These are phyloP conservation scores for Campoplex nolae DNA, from an alignment of 2,888 invertebrate species.

Conservation along the genomic window DNA sequence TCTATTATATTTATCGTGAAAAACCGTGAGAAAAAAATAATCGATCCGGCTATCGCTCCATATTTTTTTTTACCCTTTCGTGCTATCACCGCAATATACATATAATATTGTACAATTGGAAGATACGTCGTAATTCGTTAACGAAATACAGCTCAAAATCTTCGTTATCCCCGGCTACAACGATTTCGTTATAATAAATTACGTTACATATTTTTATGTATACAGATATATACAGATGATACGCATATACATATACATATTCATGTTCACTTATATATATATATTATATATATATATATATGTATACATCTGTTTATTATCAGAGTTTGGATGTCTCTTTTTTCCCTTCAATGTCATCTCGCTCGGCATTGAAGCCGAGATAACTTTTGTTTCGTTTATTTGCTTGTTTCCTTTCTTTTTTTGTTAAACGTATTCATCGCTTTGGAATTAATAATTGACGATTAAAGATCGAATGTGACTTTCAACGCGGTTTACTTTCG, in stretches of 20 bases:
- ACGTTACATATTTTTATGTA: slow-evolving; percentile 23
- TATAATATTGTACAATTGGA: slow-evolving; percentile 66
- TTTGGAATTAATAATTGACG: slow-evolving; percentile 64
- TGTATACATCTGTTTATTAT: slow-evolving; percentile 20
- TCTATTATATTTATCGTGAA: too few species aligned
- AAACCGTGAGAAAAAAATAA: slow-evolving; percentile 38
- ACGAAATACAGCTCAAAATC: slow-evolving; percentile 51
- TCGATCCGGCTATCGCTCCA: slow-evolving; percentile 12
- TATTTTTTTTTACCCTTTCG: slow-evolving; percentile 58
- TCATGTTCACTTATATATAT: slow-evolving; percentile 3
- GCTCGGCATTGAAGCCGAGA: slow-evolving; percentile 17
- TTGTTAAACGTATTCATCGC: slow-evolving; percentile 25
- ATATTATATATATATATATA: slow-evolving; percentile 4
- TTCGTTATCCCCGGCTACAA: slow-evolving; percentile 47
- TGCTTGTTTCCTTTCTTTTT: slow-evolving; percentile 8
- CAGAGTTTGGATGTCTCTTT: slow-evolving; percentile 9
- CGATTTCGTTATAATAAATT: slow-evolving; percentile 54
- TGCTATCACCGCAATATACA: slow-evolving; percentile 56
- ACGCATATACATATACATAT: slow-evolving; percentile 28
- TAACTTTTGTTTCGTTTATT: slow-evolving; percentile 26
- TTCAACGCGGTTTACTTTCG: slow-evolving; percentile 67
- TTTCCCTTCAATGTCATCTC: background rate
- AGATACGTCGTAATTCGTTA: slow-evolving; percentile 60
- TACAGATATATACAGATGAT: slow-evolving; percentile 31
- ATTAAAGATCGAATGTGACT: slow-evolving; percentile 65